Evolutionary conservation across 2,888 invertebrate species (phyloP).

Genomic region (Tenthredo amoena): DNA sequence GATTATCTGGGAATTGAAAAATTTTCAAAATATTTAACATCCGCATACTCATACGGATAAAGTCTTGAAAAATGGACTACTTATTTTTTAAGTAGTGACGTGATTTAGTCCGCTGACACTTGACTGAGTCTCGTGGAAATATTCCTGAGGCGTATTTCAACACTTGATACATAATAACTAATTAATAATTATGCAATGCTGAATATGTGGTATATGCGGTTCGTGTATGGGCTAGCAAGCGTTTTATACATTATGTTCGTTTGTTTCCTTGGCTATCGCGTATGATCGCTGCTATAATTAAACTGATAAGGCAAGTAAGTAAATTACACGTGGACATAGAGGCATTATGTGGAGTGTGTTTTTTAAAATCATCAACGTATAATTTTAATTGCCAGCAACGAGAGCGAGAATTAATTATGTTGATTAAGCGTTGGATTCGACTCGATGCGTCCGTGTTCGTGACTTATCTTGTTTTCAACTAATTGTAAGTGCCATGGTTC

Average conservation of each 20-base stretch:
- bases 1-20: neutral
- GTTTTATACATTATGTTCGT: slow-evolving; percentile 32
- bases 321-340: slow-evolving; percentile 25
- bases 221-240: neutral
- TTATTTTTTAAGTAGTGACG: neutral
- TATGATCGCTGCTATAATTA: slow-evolving; percentile 45
- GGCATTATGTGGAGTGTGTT: slow-evolving; percentile 7
- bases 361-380: slow-evolving; percentile 48
- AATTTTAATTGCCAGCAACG: slow-evolving; percentile 45
- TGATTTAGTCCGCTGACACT: neutral
- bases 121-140: neutral
- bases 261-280: slow-evolving; percentile 18
- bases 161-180: slow-evolving; percentile 27
- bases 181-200: slow-evolving; percentile 33
- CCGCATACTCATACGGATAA: neutral
- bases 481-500: slow-evolving; percentile 69
- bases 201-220: neutral
- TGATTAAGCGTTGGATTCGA: slow-evolving; percentile 63
- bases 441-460: slow-evolving; percentile 56
- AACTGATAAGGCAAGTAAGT: slow-evolving; percentile 40
- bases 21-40: neutral
- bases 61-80: neutral
- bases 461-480: slow-evolving; percentile 74
- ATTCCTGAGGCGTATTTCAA: slow-evolving; percentile 18
- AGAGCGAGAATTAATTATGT: slow-evolving; percentile 71